A percentile compares a stretch with the other conserved stretches of the same genome.
These are phyloP conservation scores for Montipora sp. DNA, from an alignment of 64 coral and sea anemone species.

Conservation along the genomic window DNA sequence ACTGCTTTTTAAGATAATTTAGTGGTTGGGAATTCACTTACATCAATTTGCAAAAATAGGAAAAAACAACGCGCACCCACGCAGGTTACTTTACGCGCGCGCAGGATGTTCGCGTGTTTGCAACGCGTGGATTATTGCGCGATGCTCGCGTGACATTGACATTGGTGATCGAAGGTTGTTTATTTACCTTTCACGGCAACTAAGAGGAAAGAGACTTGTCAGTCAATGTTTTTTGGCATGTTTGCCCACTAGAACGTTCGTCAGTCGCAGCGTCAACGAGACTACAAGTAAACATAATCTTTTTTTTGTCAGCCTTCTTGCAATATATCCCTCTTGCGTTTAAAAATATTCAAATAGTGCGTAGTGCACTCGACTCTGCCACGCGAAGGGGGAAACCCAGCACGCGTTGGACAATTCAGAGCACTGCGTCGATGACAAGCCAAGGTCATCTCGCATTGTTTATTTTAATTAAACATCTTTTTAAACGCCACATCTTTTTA, in stretches of 20 bases:
- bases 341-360: not conserved
- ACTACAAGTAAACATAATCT: not conserved
- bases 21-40: not conserved
- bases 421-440: not conserved
- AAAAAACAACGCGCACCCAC: not conserved
- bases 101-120: not conserved
- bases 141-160: conserved; percentile 19
- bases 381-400: not conserved
- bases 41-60: not conserved
- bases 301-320: not conserved
- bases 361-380: no score
- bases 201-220: not conserved
- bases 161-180: not conserved
- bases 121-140: not conserved
- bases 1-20: not conserved
- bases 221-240: not conserved
- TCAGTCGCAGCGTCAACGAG: not conserved
- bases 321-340: not conserved
- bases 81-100: not conserved
- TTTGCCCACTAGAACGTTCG: not conserved
- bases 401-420: not conserved
- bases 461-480: not conserved
- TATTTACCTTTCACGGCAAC: conserved; percentile 1
- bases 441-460: conserved; percentile 14
- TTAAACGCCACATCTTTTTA: not conserved